A percentile compares a stretch with the other conserved stretches of the same genome.
Evolutionary conservation across 1,140 invertebrate species (phyloP).

Genomic region (Portunus trituberculatus): DNA sequence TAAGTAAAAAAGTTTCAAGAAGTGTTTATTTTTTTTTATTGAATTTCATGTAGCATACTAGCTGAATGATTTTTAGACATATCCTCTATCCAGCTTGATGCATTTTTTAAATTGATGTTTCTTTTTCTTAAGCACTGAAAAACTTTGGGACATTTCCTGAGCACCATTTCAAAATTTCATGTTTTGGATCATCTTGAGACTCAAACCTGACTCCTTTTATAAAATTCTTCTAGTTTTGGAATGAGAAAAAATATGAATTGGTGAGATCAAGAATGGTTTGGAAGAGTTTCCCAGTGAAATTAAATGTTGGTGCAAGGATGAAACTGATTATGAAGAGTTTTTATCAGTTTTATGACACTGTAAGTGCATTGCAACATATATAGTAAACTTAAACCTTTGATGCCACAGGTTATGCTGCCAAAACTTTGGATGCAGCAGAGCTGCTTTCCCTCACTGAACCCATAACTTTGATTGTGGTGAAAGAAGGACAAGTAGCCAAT

Average conservation of each 20-base stretch:
- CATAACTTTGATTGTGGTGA: conserved; percentile 31
- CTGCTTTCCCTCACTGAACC: conserved; percentile 37
- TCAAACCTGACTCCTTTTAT: too few relatives aligned
- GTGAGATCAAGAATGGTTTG: too few relatives aligned
- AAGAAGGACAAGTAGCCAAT: not conserved
- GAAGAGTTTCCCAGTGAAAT: too few relatives aligned
- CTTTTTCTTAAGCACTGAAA: not conserved
- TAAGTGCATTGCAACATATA: not conserved
- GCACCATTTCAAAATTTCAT: too few relatives aligned
- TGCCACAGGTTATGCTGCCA: not conserved
- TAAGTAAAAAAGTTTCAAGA: not conserved
- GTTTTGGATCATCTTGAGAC: too few relatives aligned
- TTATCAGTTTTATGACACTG: too few relatives aligned
- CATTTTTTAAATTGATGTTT: not conserved
- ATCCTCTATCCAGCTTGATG: not conserved
- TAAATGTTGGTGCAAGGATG: too few relatives aligned
- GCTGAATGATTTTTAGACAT: not conserved
- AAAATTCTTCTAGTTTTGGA: too few relatives aligned
- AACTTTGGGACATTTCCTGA: too few relatives aligned
- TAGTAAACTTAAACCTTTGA: not conserved
- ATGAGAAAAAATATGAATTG: too few relatives aligned
- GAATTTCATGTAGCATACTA: not conserved
- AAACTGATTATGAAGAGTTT: too few relatives aligned
- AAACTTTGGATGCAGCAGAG: not conserved
- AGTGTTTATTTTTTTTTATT: not conserved